Conservation (phyloP, 2,888 invertebrate genomes). For the Pimpla rufipes region DNA sequence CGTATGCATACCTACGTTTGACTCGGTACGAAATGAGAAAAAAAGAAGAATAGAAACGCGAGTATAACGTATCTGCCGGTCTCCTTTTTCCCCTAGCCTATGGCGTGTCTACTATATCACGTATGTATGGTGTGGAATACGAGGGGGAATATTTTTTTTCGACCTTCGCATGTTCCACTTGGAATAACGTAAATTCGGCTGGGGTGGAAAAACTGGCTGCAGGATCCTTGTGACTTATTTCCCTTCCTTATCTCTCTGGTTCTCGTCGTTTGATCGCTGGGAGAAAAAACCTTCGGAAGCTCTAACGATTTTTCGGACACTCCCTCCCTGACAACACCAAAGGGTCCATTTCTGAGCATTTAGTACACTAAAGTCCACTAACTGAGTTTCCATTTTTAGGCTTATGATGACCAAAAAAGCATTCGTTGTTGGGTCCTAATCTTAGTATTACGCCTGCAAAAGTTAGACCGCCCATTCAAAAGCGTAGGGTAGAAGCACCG, state of each 20-base stretch:
- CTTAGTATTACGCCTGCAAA: no score
- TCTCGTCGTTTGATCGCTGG: conserved; percentile 6
- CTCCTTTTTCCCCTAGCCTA: not conserved
- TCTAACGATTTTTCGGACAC: not conserved
- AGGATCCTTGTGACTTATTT: conserved; percentile 28
- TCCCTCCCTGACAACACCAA: no score
- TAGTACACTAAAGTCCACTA: no score
- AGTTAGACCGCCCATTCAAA: no score
- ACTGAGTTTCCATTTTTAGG: no score
- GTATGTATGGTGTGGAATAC: conserved; percentile 27
- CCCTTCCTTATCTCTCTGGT: not conserved
- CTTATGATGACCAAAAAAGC: no score
- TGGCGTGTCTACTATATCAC: conserved; percentile 31
- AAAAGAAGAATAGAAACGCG: conserved; percentile 39
- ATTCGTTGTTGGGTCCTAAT: no score
- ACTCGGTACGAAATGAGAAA: conserved; percentile 30
- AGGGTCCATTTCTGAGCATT: no score
- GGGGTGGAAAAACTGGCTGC: conserved; percentile 6
- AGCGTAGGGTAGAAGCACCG: no score
- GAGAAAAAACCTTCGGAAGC: conserved; percentile 16
- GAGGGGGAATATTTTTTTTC: conserved; percentile 29
- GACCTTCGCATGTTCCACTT: conserved; percentile 53
- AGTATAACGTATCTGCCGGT: conserved; percentile 46
- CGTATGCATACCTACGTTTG: conserved; percentile 15
- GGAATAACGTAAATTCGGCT: conserved; percentile 52